Base-by-base conservation (phyloP, 92 coral and sea anemone genomes). In the Meandrina meandrites region DNA sequence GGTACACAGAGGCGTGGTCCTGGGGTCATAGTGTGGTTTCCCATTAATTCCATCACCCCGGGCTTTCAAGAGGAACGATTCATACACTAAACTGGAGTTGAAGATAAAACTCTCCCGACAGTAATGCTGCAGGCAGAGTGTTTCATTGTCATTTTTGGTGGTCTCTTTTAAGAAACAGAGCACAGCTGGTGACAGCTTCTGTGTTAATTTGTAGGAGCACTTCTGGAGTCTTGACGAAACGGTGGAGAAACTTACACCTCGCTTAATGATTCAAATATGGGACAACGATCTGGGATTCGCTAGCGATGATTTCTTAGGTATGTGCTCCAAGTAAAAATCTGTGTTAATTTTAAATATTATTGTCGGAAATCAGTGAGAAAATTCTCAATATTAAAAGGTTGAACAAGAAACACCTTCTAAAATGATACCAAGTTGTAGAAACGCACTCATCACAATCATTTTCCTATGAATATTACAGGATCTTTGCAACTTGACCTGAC, bases 231-330 rank as follows among this genome's bases (percentile, higher is more conserved):
- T 96, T 30, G 96, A 92, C 66, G 94, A 90, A 77, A 85, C 98
- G 22, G 88, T 82, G 60, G 90, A 90, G 50, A 92, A 94, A 67
- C 82, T 95, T 70, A 88, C 93, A 34, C 98, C 99, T 27, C 89
- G 83, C 53, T 84, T 97, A 56, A 94, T 93, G 89, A 70, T 97
- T 18, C 99, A 97, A 80, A 90, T 97, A 67, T 97, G 99, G 99
- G 99, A 97, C 73, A 91, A 95, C 71, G 99, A 97, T 79, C 56
- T 90, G 56, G 86, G 88, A 68, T 90, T 92, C 79, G 85, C 90
- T 22, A 82, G 88, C 22, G 98, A 97, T 75, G 99, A 97, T 89
- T 97, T 97, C 56, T 79, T 97, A 37, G 99, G 99, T 97, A 80
- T 86, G 90, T 60, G 32, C 35, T 34, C 0, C 22, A 22, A 40